Evolutionary conservation across 2,113 vertebrate species (phyloP).

Genomic region (Malaclemys terrapin): DNA sequence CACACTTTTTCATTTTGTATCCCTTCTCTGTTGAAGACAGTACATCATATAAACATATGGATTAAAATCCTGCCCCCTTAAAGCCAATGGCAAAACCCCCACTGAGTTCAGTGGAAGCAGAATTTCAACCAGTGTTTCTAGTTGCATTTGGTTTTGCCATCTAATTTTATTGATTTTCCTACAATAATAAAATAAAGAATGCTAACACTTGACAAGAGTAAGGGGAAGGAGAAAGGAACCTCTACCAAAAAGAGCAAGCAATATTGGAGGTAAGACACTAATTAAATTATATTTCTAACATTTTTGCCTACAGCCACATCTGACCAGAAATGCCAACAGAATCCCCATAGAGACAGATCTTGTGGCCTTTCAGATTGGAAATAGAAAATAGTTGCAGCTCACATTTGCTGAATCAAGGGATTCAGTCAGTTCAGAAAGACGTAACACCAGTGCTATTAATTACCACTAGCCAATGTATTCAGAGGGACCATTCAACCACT

Average conservation of each 20-base stretch:
- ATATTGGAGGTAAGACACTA: neutral
- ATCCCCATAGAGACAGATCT: neutral
- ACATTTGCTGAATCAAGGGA: neutral
- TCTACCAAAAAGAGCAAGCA: neutral
- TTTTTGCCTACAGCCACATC: neutral
- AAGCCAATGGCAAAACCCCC: neutral
- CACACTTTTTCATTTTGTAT: neutral
- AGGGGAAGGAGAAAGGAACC: neutral
- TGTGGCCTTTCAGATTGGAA: slow-evolving; percentile 8
- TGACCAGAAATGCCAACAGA: neutral
- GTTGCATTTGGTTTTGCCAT: neutral
- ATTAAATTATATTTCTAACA: neutral
- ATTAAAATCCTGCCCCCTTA: fast-evolving
- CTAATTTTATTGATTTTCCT: neutral
- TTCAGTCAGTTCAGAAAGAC: neutral
- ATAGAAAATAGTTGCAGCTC: neutral
- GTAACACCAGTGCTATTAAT: neutral
- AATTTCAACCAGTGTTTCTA: neutral
- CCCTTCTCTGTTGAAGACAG: neutral
- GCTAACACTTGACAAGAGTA: neutral
- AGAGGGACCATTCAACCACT: neutral
- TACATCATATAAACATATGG: neutral
- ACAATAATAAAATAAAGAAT: neutral
- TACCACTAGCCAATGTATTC: neutral
- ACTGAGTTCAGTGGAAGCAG: neutral